A percentile compares a stretch with the other conserved stretches of the same genome.
These are phyloP conservation scores for Hyposoter dolosus DNA, from an alignment of 2,888 invertebrate genomes.

Conservation along the genomic window DNA sequence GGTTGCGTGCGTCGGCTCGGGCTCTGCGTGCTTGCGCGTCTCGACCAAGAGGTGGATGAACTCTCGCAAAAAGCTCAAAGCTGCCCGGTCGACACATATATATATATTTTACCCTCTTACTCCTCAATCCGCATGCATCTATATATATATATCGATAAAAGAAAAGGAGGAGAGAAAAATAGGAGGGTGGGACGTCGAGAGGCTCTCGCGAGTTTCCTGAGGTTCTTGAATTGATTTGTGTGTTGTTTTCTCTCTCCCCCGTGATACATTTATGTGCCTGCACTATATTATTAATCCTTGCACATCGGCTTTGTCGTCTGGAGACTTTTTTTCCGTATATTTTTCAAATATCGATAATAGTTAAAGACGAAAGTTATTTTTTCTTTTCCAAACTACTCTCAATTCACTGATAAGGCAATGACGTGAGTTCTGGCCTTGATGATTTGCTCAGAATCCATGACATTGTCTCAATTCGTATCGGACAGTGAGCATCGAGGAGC, in stretches of 20 bases:
- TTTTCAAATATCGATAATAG: not conserved
- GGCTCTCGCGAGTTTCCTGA: constrained; percentile 38
- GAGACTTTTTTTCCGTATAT: not conserved
- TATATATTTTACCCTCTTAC: constrained; percentile 12
- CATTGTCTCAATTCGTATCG: not conserved
- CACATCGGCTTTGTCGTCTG: not conserved
- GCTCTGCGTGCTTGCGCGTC: constrained; percentile 72
- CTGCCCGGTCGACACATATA: constrained; percentile 74
- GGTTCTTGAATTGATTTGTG: constrained; percentile 49
- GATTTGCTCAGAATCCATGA: not conserved
- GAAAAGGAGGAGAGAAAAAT: constrained; percentile 14
- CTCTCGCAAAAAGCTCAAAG: constrained; percentile 82
- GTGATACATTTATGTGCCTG: not conserved
- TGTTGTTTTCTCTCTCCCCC: constrained; percentile 27
- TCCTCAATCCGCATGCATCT: not conserved
- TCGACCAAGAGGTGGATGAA: constrained; percentile 81
- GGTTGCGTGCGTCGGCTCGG: constrained; percentile 74
- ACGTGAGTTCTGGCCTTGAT: not conserved
- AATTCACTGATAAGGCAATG: not conserved
- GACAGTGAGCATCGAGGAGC: not conserved
- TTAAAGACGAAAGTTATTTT: not conserved
- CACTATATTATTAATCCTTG: not conserved
- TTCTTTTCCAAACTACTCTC: not conserved
- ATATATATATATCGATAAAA: constrained; percentile 8
- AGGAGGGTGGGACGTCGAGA: constrained; percentile 11